Base-by-base conservation (phyloP, 2,888 invertebrate genomes). In the Anaspis maculata region DNA sequence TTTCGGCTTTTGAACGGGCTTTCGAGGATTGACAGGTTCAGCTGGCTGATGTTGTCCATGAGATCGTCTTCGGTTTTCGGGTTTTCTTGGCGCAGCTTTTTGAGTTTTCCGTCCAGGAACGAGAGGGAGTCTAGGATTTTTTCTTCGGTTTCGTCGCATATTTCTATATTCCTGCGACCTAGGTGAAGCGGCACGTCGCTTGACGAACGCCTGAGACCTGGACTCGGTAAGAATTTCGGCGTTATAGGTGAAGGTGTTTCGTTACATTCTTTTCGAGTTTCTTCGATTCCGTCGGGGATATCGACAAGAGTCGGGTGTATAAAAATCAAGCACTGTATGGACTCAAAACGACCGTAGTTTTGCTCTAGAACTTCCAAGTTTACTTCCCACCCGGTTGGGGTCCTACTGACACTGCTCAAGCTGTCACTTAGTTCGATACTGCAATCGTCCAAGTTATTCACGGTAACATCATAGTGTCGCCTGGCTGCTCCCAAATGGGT, bases 401-500 rank as follows among this genome's bases (percentile, higher is more conserved):
- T 28, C 2, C 27, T 24, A 7, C 23, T 11, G 2, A 38, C 24
- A 15, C 16, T 15, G 9, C 14, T n/a, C 2, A 16, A 15, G 3
- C 34, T 15, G 14, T 33, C 23, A 10, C 11, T 29, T n/a, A n/a
- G n/a, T n/a, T n/a, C n/a, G n/a, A n/a, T n/a, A n/a, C n/a, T n/a
- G n/a, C n/a, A n/a, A 24, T 33, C 32, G 6, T 9, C 25, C 13
- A 21, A 16, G 11, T 28, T 9, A 13, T 25, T 15, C 6, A 27
- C 19, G 9, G 27, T 24, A 13, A 39, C 19, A 2, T 21, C 11
- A 9, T 57, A 32, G 24, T 51, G 50, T 26, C 50, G 57, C n/a
- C 32, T 45, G 3, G 52, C 41, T 25, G 57, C 56, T 2, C 48
- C 35, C 27, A 31, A 35, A 3, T 33, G 22, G 1, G 53, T 51